These are phyloP conservation scores for Ichneumoninae sp. DNA, from an alignment of 2,888 invertebrate genomes.

Conservation along the genomic window DNA sequence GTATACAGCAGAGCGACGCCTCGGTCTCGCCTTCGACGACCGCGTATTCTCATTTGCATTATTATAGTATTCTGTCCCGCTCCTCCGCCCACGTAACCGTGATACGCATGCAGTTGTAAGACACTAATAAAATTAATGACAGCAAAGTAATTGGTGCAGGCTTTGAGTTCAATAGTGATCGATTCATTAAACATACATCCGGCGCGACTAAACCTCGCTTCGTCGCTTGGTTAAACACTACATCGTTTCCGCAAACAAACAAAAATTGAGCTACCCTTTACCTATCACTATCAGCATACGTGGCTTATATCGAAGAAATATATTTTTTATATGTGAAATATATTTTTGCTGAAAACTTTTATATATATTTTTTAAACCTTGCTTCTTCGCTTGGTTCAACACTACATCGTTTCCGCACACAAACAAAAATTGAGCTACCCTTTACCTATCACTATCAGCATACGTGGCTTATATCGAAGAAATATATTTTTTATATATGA, in stretches of 20 bases:
- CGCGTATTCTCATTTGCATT: slow-evolving; percentile 57
- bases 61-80: slow-evolving; percentile 42
- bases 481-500: no score
- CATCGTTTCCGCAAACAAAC: background rate
- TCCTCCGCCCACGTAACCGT: background rate
- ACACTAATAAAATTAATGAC: slow-evolving; percentile 28
- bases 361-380: no score
- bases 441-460: background rate
- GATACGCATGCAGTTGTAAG: background rate
- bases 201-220: background rate
- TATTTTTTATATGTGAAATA: no score
- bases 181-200: background rate
- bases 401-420: background rate
- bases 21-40: slow-evolving; percentile 19
- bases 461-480: no score
- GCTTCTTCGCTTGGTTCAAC: background rate
- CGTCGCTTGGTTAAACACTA: background rate
- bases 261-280: background rate
- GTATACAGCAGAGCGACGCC: slow-evolving; percentile 15
- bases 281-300: background rate
- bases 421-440: background rate
- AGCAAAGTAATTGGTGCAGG: slow-evolving; percentile 1
- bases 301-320: no score
- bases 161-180: background rate
- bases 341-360: no score